Evolutionary conservation across 2,888 invertebrate species (phyloP), one percentile per base, ranked within the genome.

Genomic region (Cheilosia pagana): DNA sequence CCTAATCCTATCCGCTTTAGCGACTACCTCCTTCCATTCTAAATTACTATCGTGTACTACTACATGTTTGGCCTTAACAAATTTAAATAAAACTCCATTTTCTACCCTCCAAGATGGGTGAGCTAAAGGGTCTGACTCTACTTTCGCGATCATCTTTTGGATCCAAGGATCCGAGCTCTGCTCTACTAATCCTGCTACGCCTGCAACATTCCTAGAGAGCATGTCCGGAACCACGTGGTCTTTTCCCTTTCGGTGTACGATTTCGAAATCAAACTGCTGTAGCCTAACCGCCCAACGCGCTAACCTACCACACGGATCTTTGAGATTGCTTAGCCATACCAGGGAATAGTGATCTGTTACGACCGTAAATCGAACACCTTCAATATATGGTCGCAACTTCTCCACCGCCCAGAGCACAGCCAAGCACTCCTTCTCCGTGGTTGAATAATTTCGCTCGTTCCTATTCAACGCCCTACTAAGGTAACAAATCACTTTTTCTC

Each of bases 251-350:
- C 76, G 43, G 16, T 28, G 71, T 8, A 71, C 10, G 16, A 77
- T 57, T n/a, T 45, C 19, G 14, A 76, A 70, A 16, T 77, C 35
- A 76, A 21, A 76, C n/a, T n/a, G n/a, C n/a, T n/a, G n/a, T n/a
- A n/a, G 28, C 23, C 48, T 62, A 6, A 76, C 63, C 5, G 82
- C 57, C 65, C 71, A 71, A 3, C 65, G 43, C n/a, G 71, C 76
- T 50, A 82, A n/a, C n/a, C 82, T 43, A 21, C 82, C 71, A 12
- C 45, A 48, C 2, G 76, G 57, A 14, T 70, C 76, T 23, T 70
- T 81, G 4, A 76, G 60, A 57, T 57, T 76, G 14, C 52, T 57
- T 7, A 81, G 48, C 86, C 86, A 87, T 21, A 75, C 55, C n/a
- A 83, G 63, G 62, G 59, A 70, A 23, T 71, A 45, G 41, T 60